Percentiles rank a stretch among this genome's conserved stretches.
phyloP scores from a whole-genome alignment of 2,888 invertebrate species.

The Acleris literana region DNA sequence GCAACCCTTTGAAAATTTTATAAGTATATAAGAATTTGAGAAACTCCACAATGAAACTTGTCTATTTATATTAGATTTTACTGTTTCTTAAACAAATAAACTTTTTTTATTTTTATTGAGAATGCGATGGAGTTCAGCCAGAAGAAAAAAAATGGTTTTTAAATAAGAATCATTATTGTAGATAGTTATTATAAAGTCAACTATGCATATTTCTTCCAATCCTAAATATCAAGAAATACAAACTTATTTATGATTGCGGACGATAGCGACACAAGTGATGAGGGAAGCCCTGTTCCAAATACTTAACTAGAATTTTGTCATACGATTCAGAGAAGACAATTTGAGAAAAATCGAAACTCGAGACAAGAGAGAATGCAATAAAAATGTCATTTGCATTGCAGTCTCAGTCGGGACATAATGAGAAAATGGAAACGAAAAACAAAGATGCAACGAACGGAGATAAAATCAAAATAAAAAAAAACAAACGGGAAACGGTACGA shows the following conservation, averaged over 20 bases:
- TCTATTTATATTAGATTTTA: no score
- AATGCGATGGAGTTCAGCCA: no score
- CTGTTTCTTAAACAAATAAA: no score
- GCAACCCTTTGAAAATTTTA: no score
- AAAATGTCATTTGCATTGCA: not conserved
- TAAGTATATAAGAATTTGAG: no score
- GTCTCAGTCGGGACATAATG: constrained; percentile 1
- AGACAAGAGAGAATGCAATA: constrained; percentile 8
- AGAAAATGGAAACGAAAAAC: constrained; percentile 5
- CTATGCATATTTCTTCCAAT: not conserved
- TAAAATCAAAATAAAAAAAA: constrained; percentile 4
- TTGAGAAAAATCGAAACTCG: constrained; percentile 1
- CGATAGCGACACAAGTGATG: constrained; percentile 1
- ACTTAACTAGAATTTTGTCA: not conserved
- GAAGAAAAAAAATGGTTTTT: no score
- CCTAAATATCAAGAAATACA: constrained; percentile 7
- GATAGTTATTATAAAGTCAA: no score
- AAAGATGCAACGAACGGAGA: not conserved
- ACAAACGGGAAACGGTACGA: not conserved
- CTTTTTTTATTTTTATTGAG: no score
- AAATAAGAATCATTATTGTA: no score
- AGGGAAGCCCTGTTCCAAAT: constrained; percentile 9
- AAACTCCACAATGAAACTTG: no score
- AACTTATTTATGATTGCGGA: constrained; percentile 4
- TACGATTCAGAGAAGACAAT: not conserved